Conservation (phyloP, 2,113 vertebrate genomes). For the Nematolebias whitei region DNA sequence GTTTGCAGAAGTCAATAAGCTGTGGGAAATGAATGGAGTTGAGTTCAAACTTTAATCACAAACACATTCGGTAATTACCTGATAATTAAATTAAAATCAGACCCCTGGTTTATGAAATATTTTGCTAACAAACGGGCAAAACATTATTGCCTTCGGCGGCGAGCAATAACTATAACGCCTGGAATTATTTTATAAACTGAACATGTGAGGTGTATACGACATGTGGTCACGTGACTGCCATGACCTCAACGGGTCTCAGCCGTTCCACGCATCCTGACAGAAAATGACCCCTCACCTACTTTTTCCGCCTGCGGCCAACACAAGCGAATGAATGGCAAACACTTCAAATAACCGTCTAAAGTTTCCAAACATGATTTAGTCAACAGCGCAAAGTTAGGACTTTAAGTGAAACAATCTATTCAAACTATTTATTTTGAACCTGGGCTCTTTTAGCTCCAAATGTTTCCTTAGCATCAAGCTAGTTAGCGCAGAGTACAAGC, state of each 20-base stretch:
- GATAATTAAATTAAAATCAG: too few relatives aligned
- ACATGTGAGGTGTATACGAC: neutral
- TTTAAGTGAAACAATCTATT: neutral
- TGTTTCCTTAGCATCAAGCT: constrained; percentile 13
- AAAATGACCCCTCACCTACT: constrained; percentile 76
- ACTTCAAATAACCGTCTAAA: neutral
- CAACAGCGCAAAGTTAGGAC: neutral
- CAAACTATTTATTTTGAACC: neutral
- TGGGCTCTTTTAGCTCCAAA: neutral
- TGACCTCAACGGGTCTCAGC: constrained; percentile 49
- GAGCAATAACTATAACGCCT: neutral
- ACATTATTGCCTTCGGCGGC: neutral
- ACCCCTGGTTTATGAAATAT: too few relatives aligned
- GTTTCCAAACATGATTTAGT: accelerated
- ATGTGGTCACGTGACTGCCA: neutral
- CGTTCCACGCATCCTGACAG: neutral
- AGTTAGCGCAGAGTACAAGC: neutral
- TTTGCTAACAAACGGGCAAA: too few relatives aligned
- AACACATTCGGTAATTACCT: too few relatives aligned
- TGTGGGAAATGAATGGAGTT: too few relatives aligned
- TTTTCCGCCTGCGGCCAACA: constrained; percentile 39
- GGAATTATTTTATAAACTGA: neutral
- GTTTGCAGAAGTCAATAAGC: too few relatives aligned
- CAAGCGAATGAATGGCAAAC: constrained; percentile 28
- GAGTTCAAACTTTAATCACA: too few relatives aligned